These are phyloP conservation scores for Phycodurus eques DNA, from an alignment of 2,113 vertebrate species.

Conservation along the genomic window DNA sequence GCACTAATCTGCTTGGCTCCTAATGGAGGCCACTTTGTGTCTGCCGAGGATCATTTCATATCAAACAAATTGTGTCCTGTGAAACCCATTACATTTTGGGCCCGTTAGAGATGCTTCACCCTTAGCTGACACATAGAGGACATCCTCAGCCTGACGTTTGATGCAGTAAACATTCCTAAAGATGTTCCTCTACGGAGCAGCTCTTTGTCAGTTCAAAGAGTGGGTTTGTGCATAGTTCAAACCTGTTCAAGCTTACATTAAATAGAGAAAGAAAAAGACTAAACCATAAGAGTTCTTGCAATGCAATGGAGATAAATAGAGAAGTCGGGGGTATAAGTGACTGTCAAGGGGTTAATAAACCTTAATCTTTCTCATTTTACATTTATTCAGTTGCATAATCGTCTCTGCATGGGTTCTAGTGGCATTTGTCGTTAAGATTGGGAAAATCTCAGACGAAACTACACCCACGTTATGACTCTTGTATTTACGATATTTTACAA, in stretches of 20 bases:
- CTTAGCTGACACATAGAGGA: constrained; percentile 71
- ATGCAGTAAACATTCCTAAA: constrained; percentile 60
- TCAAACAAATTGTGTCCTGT: constrained; percentile 92
- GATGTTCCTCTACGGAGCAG: constrained; percentile 37
- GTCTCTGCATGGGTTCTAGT: constrained; percentile 26
- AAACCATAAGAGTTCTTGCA: constrained; percentile 10
- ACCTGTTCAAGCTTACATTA: constrained; percentile 36
- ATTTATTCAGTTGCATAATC: constrained; percentile 42
- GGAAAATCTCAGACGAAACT: neutral
- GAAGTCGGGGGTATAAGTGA: constrained; percentile 23
- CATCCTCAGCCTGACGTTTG: constrained; percentile 59
- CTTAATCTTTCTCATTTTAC: constrained; percentile 36
- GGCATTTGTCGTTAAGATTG: neutral
- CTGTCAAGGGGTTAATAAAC: constrained; percentile 55
- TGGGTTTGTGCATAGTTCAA: constrained; percentile 38
- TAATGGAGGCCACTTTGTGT: constrained; percentile 99
- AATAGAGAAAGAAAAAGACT: constrained; percentile 11
- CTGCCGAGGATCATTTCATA: constrained; percentile 84
- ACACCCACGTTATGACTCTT: neutral
- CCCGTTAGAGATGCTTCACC: constrained; percentile 68
- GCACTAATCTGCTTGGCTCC: constrained; percentile 96
- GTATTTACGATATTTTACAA: neutral
- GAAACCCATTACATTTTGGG: constrained; percentile 72
- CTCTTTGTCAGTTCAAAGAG: constrained; percentile 29
- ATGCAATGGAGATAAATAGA: constrained; percentile 22